phyloP scores from a whole-genome alignment of 2,113 vertebrate species.

The Takifugu flavidus region DNA sequence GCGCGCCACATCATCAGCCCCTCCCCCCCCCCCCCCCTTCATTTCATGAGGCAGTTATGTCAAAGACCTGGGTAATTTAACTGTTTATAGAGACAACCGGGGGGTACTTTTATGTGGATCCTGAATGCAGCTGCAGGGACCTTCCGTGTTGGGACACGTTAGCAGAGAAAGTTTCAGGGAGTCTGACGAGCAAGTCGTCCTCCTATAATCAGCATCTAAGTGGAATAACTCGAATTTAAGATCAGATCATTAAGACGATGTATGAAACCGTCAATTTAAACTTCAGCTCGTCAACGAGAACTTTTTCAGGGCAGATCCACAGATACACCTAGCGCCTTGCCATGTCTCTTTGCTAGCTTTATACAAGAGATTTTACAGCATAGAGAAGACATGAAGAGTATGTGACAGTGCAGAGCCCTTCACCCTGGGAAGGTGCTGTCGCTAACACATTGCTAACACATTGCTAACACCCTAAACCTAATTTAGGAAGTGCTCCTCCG shows the following conservation, averaged over 20 bases:
- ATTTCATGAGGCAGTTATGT: too few relatives aligned
- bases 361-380: too few relatives aligned
- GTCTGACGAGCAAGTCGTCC: neutral
- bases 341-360: neutral
- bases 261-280: constrained; percentile 20
- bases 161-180: too few relatives aligned
- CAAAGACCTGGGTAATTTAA: neutral
- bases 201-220: neutral
- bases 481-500: too few relatives aligned
- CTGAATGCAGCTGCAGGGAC: neutral
- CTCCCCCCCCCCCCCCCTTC: too few relatives aligned
- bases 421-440: too few relatives aligned
- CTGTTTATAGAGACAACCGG: neutral
- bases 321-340: neutral
- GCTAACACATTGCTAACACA: neutral
- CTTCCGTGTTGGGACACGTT: neutral
- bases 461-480: too few relatives aligned
- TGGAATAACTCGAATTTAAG: neutral
- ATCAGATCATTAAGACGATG: constrained; percentile 18
- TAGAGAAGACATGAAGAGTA: too few relatives aligned
- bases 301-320: neutral
- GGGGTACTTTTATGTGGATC: neutral
- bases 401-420: too few relatives aligned
- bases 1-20: constrained; percentile 2
- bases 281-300: constrained; percentile 6